A percentile compares a stretch with the other conserved stretches of the same genome.
These are phyloP conservation scores for Dicycla oo DNA, from an alignment of 2,888 invertebrate genomes.

Conservation along the genomic window DNA sequence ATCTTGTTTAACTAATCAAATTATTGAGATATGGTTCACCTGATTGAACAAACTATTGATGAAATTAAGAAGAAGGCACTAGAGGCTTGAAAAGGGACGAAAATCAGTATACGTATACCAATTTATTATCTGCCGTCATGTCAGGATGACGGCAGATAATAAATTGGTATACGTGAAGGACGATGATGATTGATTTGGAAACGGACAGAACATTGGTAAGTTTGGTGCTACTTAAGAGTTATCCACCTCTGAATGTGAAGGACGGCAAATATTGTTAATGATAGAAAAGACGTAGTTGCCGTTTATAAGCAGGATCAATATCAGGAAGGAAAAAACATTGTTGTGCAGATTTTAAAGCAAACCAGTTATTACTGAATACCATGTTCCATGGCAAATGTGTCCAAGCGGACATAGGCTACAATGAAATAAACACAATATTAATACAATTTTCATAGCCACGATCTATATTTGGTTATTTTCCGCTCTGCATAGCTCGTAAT, in stretches of 20 bases:
- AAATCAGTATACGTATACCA: too few species aligned
- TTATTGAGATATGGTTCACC: constrained; percentile 18
- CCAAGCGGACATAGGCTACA: constrained; percentile 27
- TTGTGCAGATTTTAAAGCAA: not conserved
- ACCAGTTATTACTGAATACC: constrained; percentile 2
- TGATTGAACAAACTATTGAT: not conserved
- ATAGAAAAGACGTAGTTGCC: too few species aligned
- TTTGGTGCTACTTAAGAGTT: not conserved
- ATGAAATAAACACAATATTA: constrained; percentile 54
- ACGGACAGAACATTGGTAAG: too few species aligned
- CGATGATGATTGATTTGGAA: too few species aligned
- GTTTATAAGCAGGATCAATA: not conserved
- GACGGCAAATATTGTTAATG: too few species aligned
- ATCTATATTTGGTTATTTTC: constrained; percentile 76
- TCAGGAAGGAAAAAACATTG: not conserved
- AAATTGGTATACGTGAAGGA: too few species aligned
- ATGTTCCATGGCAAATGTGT: not conserved
- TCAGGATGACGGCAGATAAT: too few species aligned
- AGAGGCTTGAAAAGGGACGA: too few species aligned
- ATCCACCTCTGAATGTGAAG: not conserved
- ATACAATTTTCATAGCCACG: constrained; percentile 67
- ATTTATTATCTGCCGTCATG: too few species aligned
- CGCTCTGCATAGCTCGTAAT: constrained; percentile 78
- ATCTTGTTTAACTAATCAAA: constrained; percentile 20
- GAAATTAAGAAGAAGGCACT: not conserved